Percentiles rank a stretch among this genome's conserved stretches.
phyloP scores from a whole-genome alignment of 2,797 vertebrate genomes.

The Oreochromis grahami region DNA sequence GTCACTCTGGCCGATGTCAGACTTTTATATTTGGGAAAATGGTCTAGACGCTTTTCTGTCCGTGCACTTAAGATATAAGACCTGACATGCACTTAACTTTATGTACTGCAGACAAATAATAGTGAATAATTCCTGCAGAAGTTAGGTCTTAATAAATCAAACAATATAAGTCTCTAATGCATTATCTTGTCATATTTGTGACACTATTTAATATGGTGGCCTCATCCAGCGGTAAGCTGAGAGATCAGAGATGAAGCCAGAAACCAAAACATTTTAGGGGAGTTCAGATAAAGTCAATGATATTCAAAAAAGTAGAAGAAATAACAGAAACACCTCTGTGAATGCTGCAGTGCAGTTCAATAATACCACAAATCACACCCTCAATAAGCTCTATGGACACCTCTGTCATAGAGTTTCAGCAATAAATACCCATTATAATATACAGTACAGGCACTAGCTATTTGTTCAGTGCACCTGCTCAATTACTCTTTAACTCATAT shows the following conservation, averaged over 20 bases:
- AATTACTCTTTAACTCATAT: neutral
- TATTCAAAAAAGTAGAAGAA: neutral
- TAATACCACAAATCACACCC: neutral
- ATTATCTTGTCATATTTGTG: neutral
- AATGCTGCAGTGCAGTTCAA: neutral
- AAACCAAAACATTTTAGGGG: neutral
- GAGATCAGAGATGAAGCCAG: neutral
- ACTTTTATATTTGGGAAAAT: conserved; percentile 22
- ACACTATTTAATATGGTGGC: neutral
- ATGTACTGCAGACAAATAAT: neutral
- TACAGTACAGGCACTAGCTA: neutral
- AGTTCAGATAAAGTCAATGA: neutral
- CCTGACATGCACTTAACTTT: neutral
- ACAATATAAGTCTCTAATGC: neutral
- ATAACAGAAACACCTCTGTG: neutral
- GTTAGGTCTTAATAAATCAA: neutral
- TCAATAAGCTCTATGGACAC: neutral
- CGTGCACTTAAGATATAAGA: neutral
- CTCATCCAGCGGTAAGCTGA: neutral
- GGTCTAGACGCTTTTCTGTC: neutral
- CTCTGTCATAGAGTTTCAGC: neutral
- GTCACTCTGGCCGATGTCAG: conserved; percentile 11
- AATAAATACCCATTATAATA: neutral
- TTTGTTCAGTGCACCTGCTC: neutral
- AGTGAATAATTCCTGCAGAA: neutral